Base-by-base conservation (phyloP, 2,888 invertebrate species). In the Xanthia togata region DNA sequence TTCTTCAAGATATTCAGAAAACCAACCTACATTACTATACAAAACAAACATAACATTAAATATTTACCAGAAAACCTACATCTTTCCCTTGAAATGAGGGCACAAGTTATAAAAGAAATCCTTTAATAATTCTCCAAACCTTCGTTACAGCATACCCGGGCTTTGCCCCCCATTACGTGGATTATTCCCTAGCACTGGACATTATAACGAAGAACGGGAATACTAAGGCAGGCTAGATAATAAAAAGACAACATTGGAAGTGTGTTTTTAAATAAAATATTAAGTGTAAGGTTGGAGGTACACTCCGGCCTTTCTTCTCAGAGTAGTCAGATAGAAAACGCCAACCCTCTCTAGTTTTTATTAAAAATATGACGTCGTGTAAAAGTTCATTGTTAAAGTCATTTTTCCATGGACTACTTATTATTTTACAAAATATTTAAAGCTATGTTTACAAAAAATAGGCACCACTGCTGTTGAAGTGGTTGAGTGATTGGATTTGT, bases 211-310 rank as follows among this genome's bases (percentile, higher is more conserved):
- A 82, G 78, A 84, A 81, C 76, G 75, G 81, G 82, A 73, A 72
- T 74, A 77, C 76, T 71, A 72, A 78, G 68, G 64, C 75, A 63
- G 41, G 63, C 76, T 75, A 76, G 80, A 84, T 89, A 87, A 89
- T 86, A 86, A 90, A 89, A 88, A 89, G 70, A 84, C 81, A 86
- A 87, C 85, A 82, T 82, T 85, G 87, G 77, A 89, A 90, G 88
- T 88, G 86, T 88, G 85, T 87, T 89, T 91, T 88, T 90, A 90
- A 90, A 91, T 91, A 82, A 86, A 86, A 82, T 86, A 82, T 82
- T 65, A 82, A 64, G 63, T 86, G 50, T 71, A 65, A 71, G 38
- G 82, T 68, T 35, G 6, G 6, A 23, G 38, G 11, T n/a, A 68
- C 71, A 85, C 77, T n/a, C 20, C 20, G 47, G 20, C 20, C 20